phyloP scores from a whole-genome alignment of 2,888 invertebrate species.

The Drosophila falleni region DNA sequence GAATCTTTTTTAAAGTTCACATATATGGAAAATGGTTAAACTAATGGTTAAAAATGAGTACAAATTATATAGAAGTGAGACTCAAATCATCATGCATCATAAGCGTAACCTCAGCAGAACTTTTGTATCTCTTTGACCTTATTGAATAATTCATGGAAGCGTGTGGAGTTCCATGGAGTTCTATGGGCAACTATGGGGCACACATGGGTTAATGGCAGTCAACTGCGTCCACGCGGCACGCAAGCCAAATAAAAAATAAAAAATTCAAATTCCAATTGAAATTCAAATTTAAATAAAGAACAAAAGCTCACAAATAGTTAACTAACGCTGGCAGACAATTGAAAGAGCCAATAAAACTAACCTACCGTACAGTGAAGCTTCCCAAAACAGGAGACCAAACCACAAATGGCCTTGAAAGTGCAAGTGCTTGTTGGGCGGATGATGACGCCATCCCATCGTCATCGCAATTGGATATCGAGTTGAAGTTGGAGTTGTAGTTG shows the following conservation, averaged over 20 bases:
- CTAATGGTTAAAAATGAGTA: background rate
- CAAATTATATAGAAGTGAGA: conserved; percentile 14
- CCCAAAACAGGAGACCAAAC: conserved; percentile 26
- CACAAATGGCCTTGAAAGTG: conserved; percentile 73
- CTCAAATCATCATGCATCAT: conserved; percentile 53
- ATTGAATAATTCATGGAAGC: conserved; percentile 73
- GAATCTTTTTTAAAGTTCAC: background rate
- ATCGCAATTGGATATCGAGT: conserved; percentile 1
- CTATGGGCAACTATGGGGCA: conserved; percentile 36
- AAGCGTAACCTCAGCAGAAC: conserved; percentile 25
- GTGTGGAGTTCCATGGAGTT: conserved; percentile 11
- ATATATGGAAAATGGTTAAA: background rate
- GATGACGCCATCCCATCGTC: conserved; percentile 45
- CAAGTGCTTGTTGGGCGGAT: conserved; percentile 42
- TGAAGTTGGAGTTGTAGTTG: background rate
- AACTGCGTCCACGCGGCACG: conserved; percentile 73
- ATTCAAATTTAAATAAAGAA: conserved; percentile 71
- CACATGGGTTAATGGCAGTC: conserved; percentile 70
- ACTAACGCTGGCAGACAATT: conserved; percentile 55
- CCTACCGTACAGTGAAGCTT: conserved; percentile 73
- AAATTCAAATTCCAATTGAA: conserved; percentile 51
- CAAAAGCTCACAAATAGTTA: conserved; percentile 53
- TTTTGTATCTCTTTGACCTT: conserved; percentile 66
- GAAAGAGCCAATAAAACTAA: conserved; percentile 72
- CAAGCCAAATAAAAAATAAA: conserved; percentile 59